Evolutionary conservation across 1,140 invertebrate species (phyloP), one percentile per base, ranked within the genome.

Genomic region (Zaprionus ghesquierei): DNA sequence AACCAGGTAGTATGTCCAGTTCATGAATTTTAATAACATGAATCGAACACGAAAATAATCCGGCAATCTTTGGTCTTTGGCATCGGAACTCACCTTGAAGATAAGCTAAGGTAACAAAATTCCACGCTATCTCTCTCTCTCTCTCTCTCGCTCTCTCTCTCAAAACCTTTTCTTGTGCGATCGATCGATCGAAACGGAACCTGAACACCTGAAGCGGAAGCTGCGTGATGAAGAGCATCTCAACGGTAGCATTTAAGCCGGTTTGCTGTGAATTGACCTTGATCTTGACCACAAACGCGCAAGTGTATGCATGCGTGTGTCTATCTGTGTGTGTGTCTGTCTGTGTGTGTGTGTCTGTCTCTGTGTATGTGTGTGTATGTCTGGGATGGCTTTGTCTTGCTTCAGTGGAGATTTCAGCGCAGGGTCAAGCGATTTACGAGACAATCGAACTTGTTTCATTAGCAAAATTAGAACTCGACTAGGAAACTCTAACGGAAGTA

Each of bases 281-380:
- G 82, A 87, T 87, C 82, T 87, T 87, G 82, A 87, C 82, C 82
- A 87, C 79, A 82, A 89, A 49, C 65, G 25, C 15, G n/a, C n/a
- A 63, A 54, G 22, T 56, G 22, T 25, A 51, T 51, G 49, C 23
- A n/a, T 27, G 23, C 22, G 23, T 41, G 22, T 41, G 33, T 22
- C 15, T 35, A 12, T 44, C 25, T 54, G 20, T 22, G 20, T 22
- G 12, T 31, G 5, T 46, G 20, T 63, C 23, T 27, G 22, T 35
- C 23, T 44, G 10, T 25, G 8, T 31, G 1, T 55, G 8, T 63
- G 4, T 12, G 15, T 5, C 0, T 50, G 41, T 6, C 6, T 61
- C 18, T 18, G 56, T 18, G 44, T 61, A 5, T 27, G 1, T 55
- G 8, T 63, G 4, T 12, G 15, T 5, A 0, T 50, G 41, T 6